These are phyloP conservation scores for Sebastolobus altivelis DNA, from an alignment of 2,797 vertebrate genomes.

Conservation along the genomic window DNA sequence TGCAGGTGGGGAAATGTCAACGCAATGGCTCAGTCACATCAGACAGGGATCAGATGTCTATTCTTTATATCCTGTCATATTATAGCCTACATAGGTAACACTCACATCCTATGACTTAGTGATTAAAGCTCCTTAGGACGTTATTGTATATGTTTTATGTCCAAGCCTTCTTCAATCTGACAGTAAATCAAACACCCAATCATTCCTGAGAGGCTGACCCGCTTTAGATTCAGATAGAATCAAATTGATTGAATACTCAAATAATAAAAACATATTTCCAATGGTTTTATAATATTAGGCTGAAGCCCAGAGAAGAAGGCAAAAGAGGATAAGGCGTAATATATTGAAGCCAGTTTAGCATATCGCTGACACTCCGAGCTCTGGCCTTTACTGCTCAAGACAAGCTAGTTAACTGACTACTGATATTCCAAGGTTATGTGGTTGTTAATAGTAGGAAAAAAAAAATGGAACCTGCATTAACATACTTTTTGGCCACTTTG, in stretches of 20 bases:
- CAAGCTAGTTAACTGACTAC: conserved; percentile 32
- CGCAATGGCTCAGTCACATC: conserved; percentile 24
- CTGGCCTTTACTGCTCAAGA: conserved; percentile 29
- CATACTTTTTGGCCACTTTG: too few relatives aligned
- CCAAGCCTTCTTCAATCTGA: background rate
- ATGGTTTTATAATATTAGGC: background rate
- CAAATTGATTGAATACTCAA: background rate
- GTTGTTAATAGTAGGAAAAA: background rate
- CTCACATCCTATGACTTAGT: background rate
- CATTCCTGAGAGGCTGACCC: background rate
- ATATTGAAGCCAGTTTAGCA: conserved; percentile 5
- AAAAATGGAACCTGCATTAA: background rate
- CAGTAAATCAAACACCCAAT: background rate
- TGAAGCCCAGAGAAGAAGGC: background rate
- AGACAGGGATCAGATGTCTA: conserved; percentile 33
- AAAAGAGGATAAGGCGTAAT: background rate
- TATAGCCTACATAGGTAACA: background rate
- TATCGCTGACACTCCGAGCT: conserved; percentile 13
- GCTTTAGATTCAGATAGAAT: too few relatives aligned
- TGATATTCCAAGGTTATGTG: conserved; percentile 9
- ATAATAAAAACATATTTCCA: background rate
- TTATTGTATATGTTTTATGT: background rate
- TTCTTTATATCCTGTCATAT: conserved; percentile 26
- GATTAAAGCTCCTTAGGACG: background rate
- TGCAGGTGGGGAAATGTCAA: conserved; percentile 63